These are phyloP conservation scores for Alexandromys fortis DNA, from an alignment of 2,113 vertebrate species.

Conservation along the genomic window DNA sequence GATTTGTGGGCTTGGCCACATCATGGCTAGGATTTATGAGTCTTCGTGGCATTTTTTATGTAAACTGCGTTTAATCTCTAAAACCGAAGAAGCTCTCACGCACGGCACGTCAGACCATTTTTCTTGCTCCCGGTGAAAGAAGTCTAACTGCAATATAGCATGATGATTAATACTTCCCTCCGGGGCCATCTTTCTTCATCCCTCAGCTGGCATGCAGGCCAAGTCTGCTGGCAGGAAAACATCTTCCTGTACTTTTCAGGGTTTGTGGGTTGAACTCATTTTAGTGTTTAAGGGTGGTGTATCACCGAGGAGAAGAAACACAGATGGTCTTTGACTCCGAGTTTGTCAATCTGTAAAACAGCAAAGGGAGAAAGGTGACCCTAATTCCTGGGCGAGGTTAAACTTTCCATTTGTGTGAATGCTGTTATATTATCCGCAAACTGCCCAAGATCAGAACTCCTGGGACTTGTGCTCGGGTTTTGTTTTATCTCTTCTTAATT, in stretches of 20 bases:
- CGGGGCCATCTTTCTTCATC: neutral
- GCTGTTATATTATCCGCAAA: no score
- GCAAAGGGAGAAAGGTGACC: neutral
- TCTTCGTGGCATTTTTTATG: neutral
- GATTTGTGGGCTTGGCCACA: neutral
- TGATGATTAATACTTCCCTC: neutral
- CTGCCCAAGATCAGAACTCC: neutral
- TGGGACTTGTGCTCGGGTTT: neutral
- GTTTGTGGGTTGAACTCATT: no score
- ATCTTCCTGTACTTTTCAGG: neutral
- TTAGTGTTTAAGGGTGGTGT: no score
- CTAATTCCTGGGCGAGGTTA: neutral
- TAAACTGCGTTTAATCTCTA: neutral
- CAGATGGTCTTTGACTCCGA: neutral
- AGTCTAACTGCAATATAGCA: neutral
- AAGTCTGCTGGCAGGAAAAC: neutral
- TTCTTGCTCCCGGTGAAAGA: neutral
- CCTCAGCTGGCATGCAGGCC: neutral
- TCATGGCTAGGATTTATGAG: neutral
- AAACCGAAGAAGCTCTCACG: neutral
- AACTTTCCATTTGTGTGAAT: neutral
- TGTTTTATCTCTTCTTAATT: neutral
- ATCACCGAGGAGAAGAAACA: neutral
- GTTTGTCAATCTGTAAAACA: neutral
- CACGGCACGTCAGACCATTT: neutral